Evolutionary conservation across 1,140 invertebrate species (phyloP).

Genomic region (Pseudomyrmex dendroicus): DNA sequence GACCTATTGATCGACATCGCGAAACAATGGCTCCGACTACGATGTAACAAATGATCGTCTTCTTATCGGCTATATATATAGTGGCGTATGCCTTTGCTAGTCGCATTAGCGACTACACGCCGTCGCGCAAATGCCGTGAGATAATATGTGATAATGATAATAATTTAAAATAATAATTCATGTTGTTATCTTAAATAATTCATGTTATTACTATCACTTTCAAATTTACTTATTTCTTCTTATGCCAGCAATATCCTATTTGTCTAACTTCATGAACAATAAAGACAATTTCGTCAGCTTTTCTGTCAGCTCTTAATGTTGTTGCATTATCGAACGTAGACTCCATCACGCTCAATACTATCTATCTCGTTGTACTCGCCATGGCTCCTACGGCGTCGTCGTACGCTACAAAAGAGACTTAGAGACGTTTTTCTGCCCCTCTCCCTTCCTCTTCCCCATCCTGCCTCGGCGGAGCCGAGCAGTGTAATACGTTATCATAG

Average conservation of each 20-base stretch:
- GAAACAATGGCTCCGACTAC: constrained; percentile 79
- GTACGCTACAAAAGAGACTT: constrained; percentile 52
- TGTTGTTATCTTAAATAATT: not conserved
- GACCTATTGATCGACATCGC: constrained; percentile 74
- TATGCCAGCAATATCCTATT: not conserved
- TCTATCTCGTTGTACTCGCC: constrained; percentile 1
- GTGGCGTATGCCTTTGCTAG: constrained; percentile 21
- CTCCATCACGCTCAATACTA: constrained; percentile 40
- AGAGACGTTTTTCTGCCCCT: constrained; percentile 50
- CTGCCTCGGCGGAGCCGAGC: constrained; percentile 31
- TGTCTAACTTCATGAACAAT: too few relatives aligned
- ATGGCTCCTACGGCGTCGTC: constrained; percentile 41
- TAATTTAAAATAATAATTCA: not conserved
- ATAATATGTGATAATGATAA: not conserved
- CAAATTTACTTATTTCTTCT: not conserved
- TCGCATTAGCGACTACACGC: not conserved
- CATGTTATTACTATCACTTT: too few relatives aligned
- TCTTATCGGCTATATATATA: constrained; percentile 73
- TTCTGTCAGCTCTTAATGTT: constrained; percentile 1
- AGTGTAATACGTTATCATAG: constrained; percentile 69
- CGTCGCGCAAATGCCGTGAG: not conserved
- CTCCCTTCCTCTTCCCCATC: constrained; percentile 20
- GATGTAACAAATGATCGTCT: constrained; percentile 79
- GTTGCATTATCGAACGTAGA: constrained; percentile 24
- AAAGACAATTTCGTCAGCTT: too few relatives aligned